Base-by-base conservation (phyloP, 2,888 invertebrate species). In the Pimpla rufipes region DNA sequence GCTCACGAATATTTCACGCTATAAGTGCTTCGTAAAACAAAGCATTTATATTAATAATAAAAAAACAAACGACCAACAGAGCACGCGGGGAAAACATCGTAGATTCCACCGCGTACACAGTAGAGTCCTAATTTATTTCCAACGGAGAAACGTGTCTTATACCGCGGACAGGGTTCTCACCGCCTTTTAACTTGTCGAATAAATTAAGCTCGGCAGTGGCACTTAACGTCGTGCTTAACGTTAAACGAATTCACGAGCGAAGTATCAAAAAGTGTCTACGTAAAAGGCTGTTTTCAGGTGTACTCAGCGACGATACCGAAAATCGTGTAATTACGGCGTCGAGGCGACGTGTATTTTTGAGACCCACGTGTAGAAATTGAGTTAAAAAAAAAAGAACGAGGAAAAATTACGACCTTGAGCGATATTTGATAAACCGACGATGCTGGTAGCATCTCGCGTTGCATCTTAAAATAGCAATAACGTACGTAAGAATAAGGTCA, bases 401-500 rank as follows among this genome's bases (percentile, higher is more conserved):
- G 7, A 29, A 29, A 29, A 29, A 29, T 29, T 5, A 3, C 47
- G 67, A 76, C 59, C 45, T 55, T 67, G 35, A 55, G 45, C 37
- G 18, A 57, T 23, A 21, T 73, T 57, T 29, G 21, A 45, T 57
- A 62, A 47, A 42, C 0, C 23, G 18, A 8, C 35, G 21, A 13
- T 64, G 37, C 40, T 18, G 16, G 7, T 62, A 18, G n/a, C 62
- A 0, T 42, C 37, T 37, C 57, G 42, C 23, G 42, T 45, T 29
- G 10, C 42, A 29, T 29, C 42, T 45, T 3, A 18, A 18, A 70
- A 55, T 40, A 11, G 45, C 57, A 42, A 55, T 57, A 42, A 57
- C 16, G 23, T 29, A 35, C 59, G 29, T 45, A 35, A 45, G 59
- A 40, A 16, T 11, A 59, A 47, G 42, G 73, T 73, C 73, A 73